Evolutionary conservation across 1,140 invertebrate species (phyloP), one percentile per base, ranked within the genome.

Genomic region (Latrodectus geometricus): DNA sequence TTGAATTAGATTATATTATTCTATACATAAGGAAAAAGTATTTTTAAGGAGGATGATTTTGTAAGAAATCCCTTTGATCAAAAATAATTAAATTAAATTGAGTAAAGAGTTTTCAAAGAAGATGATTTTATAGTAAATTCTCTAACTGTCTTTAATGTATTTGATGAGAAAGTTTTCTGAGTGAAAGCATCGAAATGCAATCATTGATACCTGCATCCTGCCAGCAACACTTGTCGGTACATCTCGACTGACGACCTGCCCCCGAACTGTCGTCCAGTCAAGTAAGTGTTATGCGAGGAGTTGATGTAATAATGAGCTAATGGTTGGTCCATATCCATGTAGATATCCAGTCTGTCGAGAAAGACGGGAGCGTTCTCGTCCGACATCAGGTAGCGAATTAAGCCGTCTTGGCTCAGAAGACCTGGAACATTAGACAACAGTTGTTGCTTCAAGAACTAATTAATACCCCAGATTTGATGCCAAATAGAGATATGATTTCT

Each of bases 361-460:
- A 99, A 99, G 73, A 99, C 98, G 0, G 98, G 98, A 0, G 98
- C 97, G 92, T 99, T 99, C 91, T 99, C 98, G 92, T 99, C 98
- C 0, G 98, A 99, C 97, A 99, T 99, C 73, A 99, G 93, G 92
- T 99, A 99, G 72, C 97, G 94, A 91, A 98, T 97, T 86, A 99
- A 94, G 52, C 97, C 98, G 91, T 99, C 97, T 91, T 98, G 95
- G 72, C 96, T 97, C 86, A 99, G 90, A 91, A 94, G 95, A 90
- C 92, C 93, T 94, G 89, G n/a, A 56, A 80, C 79, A 35, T 35
- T 5, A 65, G 69, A 77, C 8, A 20, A 11, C 15, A 61, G 17
- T 61, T 8, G 3, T 11, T 61, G n/a, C n/a, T 75, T 75, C 73
- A 75, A 15, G 73, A 2, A 50, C 50, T 50, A 35, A 35, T 3